Evolutionary conservation across 1,140 invertebrate species (phyloP), one percentile per base, ranked within the genome.

Genomic region (Tenebrio molitor): DNA sequence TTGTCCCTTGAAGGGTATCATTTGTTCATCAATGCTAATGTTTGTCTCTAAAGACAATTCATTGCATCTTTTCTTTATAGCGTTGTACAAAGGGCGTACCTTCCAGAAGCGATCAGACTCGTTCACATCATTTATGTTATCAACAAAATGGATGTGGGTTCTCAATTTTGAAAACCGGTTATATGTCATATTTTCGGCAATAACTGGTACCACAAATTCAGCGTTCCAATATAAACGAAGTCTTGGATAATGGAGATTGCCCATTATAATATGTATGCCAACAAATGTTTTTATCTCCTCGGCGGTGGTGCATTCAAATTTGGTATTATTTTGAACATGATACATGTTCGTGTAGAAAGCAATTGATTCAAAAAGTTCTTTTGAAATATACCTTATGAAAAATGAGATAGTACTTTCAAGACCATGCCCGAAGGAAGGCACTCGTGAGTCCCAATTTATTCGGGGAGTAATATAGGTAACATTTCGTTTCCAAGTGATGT

Each of bases 41-140:
- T 73, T n/a, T 66, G 33, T 12, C 33, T 64, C 62, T 25, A 34
- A 34, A 64, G 25, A 7, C 23, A 64, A 33, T 8, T n/a, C n/a
- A 6, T 29, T 23, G 29, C 62, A 64, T 64, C n/a, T 64, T 64
- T 64, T 34, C 33, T 25, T 29, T 29, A 64, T 64, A 19, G 19
- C 7, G 23, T 64, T 33, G 17, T 64, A 34, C 62, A 64, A 64
- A 64, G 62, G 62, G 19, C 25, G 19, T 4, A 64, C 17, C 33
- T 64, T 64, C 62, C 62, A 64, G 6, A 64, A 34, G 6, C 62
- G 19, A 34, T 64, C 21, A n/a, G n/a, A n/a, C n/a, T n/a, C n/a
- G n/a, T n/a, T n/a, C 4, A 2, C 25, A 64, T 10, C 15, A 64
- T 34, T 64, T 58, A 15, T 6, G 50, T 58, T 21, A 17, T 58